Percentiles rank a stretch among this genome's conserved stretches.
Evolutionary conservation across 2,888 invertebrate species (phyloP).

Genomic region (Tiphia femorata): DNA sequence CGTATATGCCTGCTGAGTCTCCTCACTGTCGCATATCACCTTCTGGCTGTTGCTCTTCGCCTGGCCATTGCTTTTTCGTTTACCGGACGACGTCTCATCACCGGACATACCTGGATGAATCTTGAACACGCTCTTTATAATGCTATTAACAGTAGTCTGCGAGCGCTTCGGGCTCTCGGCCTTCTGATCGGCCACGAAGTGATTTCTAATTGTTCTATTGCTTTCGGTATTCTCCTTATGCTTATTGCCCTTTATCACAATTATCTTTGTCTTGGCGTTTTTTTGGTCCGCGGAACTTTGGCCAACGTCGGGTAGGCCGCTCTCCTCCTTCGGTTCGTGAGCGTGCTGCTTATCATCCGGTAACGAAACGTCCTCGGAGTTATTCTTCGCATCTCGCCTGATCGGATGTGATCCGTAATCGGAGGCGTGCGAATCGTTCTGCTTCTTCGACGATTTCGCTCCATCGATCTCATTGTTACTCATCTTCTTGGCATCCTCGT

Average conservation of each 20-base stretch:
- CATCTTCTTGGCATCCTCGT: conserved; percentile 43
- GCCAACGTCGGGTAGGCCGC: conserved; percentile 15
- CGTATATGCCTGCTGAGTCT: conserved; percentile 51
- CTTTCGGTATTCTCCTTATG: conserved; percentile 32
- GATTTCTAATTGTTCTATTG: conserved; percentile 32
- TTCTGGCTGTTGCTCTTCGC: conserved; percentile 27
- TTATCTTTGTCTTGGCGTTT: conserved; percentile 20
- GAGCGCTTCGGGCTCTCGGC: conserved; percentile 51
- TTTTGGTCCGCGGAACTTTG: conserved; percentile 27
- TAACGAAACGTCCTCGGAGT: not conserved
- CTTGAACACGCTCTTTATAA: conserved; percentile 57
- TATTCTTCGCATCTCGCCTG: conserved; percentile 12
- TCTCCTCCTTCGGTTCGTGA: conserved; percentile 25
- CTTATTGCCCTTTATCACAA: conserved; percentile 24
- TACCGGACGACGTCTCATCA: conserved; percentile 29
- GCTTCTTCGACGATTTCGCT: conserved; percentile 8
- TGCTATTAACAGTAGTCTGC: conserved; percentile 56
- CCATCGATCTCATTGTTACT: conserved; percentile 11
- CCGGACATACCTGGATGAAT: conserved; percentile 41
- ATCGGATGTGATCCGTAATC: not conserved
- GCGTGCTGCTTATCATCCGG: conserved; percentile 19
- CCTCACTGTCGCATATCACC: conserved; percentile 36
- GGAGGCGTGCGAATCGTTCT: conserved; percentile 3
- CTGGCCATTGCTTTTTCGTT: conserved; percentile 38
- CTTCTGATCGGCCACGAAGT: conserved; percentile 40